Conservation (phyloP, 2,888 invertebrate genomes). For the Syritta pipiens region DNA sequence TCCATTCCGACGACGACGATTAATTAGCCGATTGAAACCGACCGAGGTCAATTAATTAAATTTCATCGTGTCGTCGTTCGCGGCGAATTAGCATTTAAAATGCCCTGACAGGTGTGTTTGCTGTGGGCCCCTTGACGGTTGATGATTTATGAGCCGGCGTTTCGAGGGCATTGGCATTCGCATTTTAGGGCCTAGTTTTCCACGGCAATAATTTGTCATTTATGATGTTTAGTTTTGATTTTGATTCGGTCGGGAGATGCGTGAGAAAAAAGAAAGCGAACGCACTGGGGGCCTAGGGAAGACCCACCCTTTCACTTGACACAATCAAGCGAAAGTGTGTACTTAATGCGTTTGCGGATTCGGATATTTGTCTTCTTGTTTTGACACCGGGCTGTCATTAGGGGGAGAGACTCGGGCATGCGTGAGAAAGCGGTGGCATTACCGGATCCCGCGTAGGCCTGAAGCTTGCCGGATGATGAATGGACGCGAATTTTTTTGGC, state of each 20-base stretch:
- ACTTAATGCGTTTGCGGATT: neutral
- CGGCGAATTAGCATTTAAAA: conserved; percentile 5
- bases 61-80: neutral
- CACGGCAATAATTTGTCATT: neutral
- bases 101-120: neutral
- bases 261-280: neutral
- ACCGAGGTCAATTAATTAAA: conserved; percentile 21
- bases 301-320: conserved; percentile 15
- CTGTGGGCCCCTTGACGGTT: neutral
- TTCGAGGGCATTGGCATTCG: neutral
- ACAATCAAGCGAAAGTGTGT: neutral
- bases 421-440: no score
- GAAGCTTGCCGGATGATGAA: no score
- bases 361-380: neutral
- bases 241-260: neutral
- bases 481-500: no score
- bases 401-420: no score
- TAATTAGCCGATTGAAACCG: conserved; percentile 17
- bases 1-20: conserved; percentile 11
- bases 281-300: neutral
- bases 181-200: neutral
- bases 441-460: no score
- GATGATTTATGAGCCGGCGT: neutral
- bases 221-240: neutral
- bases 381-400: neutral